Evolutionary conservation across 2,113 vertebrate species (phyloP).

Genomic region (Camelus dromedarius): DNA sequence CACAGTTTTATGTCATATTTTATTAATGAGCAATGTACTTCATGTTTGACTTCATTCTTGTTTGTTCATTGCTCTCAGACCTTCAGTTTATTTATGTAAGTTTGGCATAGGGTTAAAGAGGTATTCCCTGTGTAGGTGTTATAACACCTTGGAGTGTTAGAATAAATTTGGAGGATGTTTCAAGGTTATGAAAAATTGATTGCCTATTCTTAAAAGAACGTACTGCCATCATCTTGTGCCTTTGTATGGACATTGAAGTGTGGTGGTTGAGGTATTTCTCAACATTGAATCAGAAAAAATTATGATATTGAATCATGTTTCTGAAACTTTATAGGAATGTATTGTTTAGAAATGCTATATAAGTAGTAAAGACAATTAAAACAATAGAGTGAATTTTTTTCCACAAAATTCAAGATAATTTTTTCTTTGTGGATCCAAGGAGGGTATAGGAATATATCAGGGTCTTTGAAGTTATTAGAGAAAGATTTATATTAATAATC

Average conservation of each 20-base stretch:
- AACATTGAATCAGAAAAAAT: neutral
- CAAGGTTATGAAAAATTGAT: neutral
- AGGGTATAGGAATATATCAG: neutral
- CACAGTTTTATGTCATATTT: neutral
- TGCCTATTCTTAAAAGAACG: neutral
- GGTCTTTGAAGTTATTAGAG: neutral
- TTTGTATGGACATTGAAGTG: neutral
- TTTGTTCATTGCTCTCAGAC: neutral
- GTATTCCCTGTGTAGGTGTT: neutral
- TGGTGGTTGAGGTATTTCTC: neutral
- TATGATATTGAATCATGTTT: neutral
- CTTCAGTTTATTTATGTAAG: neutral
- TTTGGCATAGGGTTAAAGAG: neutral
- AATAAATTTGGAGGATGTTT: neutral
- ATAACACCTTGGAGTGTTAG: neutral
- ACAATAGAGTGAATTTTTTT: neutral
- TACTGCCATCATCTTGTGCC: neutral
- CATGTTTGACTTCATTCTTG: slow-evolving; percentile 23
- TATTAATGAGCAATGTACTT: neutral
- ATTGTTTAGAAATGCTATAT: neutral
- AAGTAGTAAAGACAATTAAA: neutral
- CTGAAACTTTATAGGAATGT: neutral
- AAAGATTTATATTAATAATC: neutral
- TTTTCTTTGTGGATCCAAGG: neutral
- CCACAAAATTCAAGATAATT: neutral